Evolutionary conservation across 2,888 invertebrate species (phyloP).

Genomic region (Papilio protenor): DNA sequence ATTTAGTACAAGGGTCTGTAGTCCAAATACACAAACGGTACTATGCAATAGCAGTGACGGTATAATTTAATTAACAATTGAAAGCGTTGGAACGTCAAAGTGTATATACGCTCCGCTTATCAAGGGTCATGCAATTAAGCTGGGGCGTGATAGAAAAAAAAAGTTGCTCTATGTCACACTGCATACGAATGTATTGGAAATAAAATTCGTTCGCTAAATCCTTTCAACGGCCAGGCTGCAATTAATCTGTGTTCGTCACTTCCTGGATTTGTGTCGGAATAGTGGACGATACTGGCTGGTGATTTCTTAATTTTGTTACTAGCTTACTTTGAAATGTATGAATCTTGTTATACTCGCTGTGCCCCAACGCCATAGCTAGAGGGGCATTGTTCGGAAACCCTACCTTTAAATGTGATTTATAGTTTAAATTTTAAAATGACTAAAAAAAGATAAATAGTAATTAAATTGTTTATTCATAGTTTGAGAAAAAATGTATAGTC

Average conservation of each 20-base stretch:
- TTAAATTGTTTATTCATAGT: too few relatives aligned
- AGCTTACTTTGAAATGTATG: neutral
- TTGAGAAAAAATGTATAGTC: too few relatives aligned
- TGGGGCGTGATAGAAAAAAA: neutral
- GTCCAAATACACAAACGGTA: too few relatives aligned
- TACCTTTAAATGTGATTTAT: too few relatives aligned
- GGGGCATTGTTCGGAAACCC: too few relatives aligned
- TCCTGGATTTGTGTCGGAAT: slow-evolving; percentile 5
- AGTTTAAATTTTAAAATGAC: too few relatives aligned
- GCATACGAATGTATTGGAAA: neutral
- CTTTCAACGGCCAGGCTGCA: slow-evolving; percentile 8
- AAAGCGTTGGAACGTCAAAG: slow-evolving; percentile 23
- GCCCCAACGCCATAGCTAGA: too few relatives aligned
- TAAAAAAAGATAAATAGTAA: too few relatives aligned
- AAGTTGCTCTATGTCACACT: slow-evolving; percentile 12
- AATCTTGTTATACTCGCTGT: neutral
- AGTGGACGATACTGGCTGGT: neutral
- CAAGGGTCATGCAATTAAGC: slow-evolving; percentile 26
- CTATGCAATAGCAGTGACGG: neutral
- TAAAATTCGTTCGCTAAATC: slow-evolving; percentile 4
- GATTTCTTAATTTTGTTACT: neutral
- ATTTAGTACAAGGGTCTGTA: neutral
- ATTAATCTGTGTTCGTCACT: neutral
- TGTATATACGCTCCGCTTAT: slow-evolving; percentile 22
- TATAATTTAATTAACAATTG: slow-evolving; percentile 18